Base-by-base conservation (phyloP, 2,113 vertebrate genomes). In the Amphiprion ocellaris region DNA sequence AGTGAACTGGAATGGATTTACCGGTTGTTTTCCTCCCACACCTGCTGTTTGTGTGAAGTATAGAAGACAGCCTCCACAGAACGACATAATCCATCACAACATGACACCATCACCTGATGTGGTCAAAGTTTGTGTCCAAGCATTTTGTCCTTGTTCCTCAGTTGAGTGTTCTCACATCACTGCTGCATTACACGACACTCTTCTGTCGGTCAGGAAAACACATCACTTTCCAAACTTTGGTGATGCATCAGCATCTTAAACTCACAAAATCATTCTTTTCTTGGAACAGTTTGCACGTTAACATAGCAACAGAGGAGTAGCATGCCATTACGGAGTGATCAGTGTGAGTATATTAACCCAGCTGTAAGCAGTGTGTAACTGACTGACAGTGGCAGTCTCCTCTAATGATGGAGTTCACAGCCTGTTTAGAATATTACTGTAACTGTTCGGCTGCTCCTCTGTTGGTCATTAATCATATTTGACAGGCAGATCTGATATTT, bases 401-500 rank as follows among this genome's bases (percentile, higher is more conserved):
- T 60, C 24, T 54, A 66, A 52, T 64, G 63, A 76, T 16, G n/a
- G 62, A 49, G 58, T 55, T 78, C 30, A 61, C 61, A 58, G 71
- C 39, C 53, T 69, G 60, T 68, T 74, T 49, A 16, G 21, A 61
- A 52, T 46, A 50, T 74, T 53, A 62, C 54, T 81, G n/a, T 65
- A 44, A 55, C n/a, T 72, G 52, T 30, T 74, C 54, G 74, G 63
- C 41, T 75, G 58, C 65, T 69, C 68, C 46, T 47, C 56, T 86
- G 74, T 49, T 67, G 66, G 11, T 73, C 76, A 81, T 85, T 70
- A 79, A 87, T 86, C 84, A 84, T 28, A 39, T 82, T 75, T 87
- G 89, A 90, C 86, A 85, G 79, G 69, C 63, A 44, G 54, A 85
- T 83, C 84, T 77, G 82, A 81, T 84, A 74, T 82, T 87, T 86